A percentile compares a stretch with the other conserved stretches of the same genome.
Evolutionary conservation across 30 jellyfish, hydroid and myxozoan species (phyloP).

Genomic region (Haliclystus octoradiatus): DNA sequence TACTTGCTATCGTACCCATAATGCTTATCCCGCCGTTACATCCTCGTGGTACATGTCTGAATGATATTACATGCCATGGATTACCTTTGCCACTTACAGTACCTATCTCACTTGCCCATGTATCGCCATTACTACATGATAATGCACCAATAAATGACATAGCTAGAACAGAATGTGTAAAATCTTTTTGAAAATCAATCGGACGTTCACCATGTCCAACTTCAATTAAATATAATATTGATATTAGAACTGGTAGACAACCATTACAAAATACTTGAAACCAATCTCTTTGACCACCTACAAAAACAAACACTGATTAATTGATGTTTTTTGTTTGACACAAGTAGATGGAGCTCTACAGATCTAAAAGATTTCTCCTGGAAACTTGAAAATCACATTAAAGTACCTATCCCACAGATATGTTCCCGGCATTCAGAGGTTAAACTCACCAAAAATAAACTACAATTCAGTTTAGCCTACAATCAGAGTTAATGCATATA

Average conservation of each 20-base stretch:
- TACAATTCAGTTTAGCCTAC: too few relatives aligned
- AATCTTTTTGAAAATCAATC: slow-evolving; percentile 63
- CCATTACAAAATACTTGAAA: slow-evolving; percentile 75
- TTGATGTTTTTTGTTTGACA: too few relatives aligned
- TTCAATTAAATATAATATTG: slow-evolving; percentile 50
- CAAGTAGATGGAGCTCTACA: too few relatives aligned
- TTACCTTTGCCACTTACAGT: slow-evolving; percentile 60
- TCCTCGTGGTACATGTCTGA: slow-evolving; percentile 65
- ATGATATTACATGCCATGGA: slow-evolving; percentile 72
- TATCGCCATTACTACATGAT: slow-evolving; percentile 88
- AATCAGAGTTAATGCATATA: too few relatives aligned
- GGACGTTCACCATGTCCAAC: slow-evolving; percentile 71
- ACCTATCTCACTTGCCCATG: slow-evolving; percentile 93
- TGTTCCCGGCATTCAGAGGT: too few relatives aligned
- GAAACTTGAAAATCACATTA: too few relatives aligned
- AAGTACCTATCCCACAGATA: too few relatives aligned
- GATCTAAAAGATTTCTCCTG: too few relatives aligned
- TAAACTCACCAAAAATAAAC: too few relatives aligned
- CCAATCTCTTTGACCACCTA: slow-evolving; percentile 93
- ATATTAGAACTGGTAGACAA: slow-evolving; percentile 40
- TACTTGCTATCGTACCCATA: slow-evolving; percentile 58
- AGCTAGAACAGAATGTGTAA: slow-evolving; percentile 38
- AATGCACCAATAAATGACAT: slow-evolving; percentile 56
- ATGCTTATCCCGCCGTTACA: slow-evolving; percentile 77
- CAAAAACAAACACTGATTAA: background rate